phyloP scores from a whole-genome alignment of 1,140 invertebrate species.

The Drosophila leontia region DNA sequence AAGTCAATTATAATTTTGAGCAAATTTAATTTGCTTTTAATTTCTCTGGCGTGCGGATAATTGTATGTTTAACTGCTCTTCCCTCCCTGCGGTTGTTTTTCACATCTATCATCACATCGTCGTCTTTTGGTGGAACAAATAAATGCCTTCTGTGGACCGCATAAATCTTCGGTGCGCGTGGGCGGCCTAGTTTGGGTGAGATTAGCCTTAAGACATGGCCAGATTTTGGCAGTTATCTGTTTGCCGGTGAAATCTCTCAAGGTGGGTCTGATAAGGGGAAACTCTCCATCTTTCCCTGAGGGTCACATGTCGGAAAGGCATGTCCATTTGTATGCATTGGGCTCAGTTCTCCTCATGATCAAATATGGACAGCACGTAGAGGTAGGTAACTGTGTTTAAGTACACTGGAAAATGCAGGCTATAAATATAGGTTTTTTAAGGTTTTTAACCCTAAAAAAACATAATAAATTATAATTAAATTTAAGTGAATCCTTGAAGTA shows the following conservation, averaged over 20 bases:
- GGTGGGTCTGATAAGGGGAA: conserved; percentile 39
- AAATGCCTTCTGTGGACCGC: conserved; percentile 18
- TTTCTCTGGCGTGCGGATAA: conserved; percentile 65
- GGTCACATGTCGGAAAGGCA: conserved; percentile 35
- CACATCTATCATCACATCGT: conserved; percentile 20
- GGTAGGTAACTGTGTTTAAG: conserved; percentile 19
- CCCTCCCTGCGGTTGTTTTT: background rate
- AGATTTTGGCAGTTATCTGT: conserved; percentile 45
- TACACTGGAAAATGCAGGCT: background rate
- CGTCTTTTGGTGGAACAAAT: background rate
- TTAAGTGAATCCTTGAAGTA: background rate
- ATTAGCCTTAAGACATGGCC: conserved; percentile 37
- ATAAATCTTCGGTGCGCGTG: conserved; percentile 47
- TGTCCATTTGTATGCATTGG: conserved; percentile 42
- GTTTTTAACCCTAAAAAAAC: no score
- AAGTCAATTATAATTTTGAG: conserved; percentile 62
- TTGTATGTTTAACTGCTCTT: conserved; percentile 36
- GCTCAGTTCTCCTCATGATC: conserved; percentile 1
- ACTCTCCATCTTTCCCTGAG: conserved; percentile 18
- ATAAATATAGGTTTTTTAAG: no score
- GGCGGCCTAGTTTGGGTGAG: conserved; percentile 43
- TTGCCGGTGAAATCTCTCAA: conserved; percentile 28
- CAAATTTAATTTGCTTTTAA: conserved; percentile 60
- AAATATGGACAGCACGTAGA: conserved; percentile 40
- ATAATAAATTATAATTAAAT: background rate